Conservation (phyloP, 2,888 invertebrate genomes). For the Lamellibrachia satsuma region DNA sequence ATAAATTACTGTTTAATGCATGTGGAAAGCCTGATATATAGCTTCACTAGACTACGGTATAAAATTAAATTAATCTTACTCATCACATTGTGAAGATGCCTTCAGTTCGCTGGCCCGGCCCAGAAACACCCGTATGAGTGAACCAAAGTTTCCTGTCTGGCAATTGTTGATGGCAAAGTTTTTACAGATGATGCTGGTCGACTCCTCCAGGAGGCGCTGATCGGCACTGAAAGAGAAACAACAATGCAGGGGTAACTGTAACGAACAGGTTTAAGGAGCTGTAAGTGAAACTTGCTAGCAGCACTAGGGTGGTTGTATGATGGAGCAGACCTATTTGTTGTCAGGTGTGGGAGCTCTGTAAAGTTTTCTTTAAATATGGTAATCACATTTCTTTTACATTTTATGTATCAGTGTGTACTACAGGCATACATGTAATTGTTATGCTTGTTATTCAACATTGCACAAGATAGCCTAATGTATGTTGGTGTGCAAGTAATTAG, state of each 20-base stretch:
- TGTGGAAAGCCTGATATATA: not conserved
- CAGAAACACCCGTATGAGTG: slow-evolving; percentile 86
- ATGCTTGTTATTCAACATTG: too few relatives aligned
- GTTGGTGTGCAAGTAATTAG: too few relatives aligned
- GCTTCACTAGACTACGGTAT: not conserved
- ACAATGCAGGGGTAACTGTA: not conserved
- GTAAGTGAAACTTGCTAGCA: too few relatives aligned
- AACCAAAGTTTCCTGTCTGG: slow-evolving; percentile 87
- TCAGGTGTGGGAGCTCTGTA: too few relatives aligned
- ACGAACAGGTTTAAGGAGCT: too few relatives aligned
- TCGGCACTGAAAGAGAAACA: slow-evolving; percentile 73
- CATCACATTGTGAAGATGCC: slow-evolving; percentile 86
- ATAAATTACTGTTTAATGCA: not conserved
- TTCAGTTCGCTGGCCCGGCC: slow-evolving; percentile 83
- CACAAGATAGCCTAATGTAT: too few relatives aligned
- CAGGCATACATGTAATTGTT: too few relatives aligned
- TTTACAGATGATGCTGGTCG: slow-evolving; percentile 80
- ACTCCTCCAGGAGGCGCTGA: slow-evolving; percentile 82
- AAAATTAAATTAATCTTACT: slow-evolving; percentile 71
- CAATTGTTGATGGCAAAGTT: slow-evolving; percentile 83
- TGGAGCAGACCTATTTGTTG: too few relatives aligned
- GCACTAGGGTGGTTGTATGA: too few relatives aligned
- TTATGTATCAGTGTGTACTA: too few relatives aligned
- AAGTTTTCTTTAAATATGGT: too few relatives aligned
- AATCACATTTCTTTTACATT: too few relatives aligned